Evolutionary conservation across 2,797 vertebrate genomes (phyloP).

Genomic region (Erethizon dorsatum): DNA sequence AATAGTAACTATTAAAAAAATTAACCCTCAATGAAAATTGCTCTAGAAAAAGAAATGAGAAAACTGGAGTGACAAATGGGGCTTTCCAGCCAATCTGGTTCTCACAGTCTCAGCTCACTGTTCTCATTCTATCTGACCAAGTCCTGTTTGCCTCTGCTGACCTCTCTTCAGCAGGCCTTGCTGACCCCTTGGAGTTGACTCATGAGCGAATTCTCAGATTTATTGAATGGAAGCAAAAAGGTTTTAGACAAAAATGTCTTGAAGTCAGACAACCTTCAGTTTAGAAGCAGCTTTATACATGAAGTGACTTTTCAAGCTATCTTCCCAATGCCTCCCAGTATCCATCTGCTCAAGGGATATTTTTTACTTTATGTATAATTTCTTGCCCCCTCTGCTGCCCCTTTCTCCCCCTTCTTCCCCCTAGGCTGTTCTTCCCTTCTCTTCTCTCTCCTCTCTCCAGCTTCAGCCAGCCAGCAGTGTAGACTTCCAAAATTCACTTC

Average conservation of each 20-base stretch:
- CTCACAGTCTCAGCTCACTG: background rate
- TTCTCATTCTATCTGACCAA: constrained; percentile 7
- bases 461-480: too few relatives aligned
- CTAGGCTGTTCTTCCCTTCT: background rate
- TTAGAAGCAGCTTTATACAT: constrained; percentile 38
- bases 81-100: background rate
- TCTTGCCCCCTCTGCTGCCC: background rate
- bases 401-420: too few relatives aligned
- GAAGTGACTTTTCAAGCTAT: background rate
- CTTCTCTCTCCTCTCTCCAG: background rate
- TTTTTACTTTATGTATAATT: background rate
- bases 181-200: constrained; percentile 28
- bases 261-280: constrained; percentile 45
- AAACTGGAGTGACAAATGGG: background rate
- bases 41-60: constrained; percentile 15
- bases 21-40: background rate
- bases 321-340: background rate
- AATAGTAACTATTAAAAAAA: background rate
- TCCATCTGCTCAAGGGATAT: background rate
- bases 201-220: constrained; percentile 34
- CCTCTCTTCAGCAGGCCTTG: background rate
- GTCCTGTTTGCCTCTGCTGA: background rate
- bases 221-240: constrained; percentile 29
- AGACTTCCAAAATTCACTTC: background rate
- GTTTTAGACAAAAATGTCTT: constrained; percentile 10